Evolutionary conservation across 2,113 vertebrate species (phyloP).

Genomic region (Poeciliopsis occidentalis): DNA sequence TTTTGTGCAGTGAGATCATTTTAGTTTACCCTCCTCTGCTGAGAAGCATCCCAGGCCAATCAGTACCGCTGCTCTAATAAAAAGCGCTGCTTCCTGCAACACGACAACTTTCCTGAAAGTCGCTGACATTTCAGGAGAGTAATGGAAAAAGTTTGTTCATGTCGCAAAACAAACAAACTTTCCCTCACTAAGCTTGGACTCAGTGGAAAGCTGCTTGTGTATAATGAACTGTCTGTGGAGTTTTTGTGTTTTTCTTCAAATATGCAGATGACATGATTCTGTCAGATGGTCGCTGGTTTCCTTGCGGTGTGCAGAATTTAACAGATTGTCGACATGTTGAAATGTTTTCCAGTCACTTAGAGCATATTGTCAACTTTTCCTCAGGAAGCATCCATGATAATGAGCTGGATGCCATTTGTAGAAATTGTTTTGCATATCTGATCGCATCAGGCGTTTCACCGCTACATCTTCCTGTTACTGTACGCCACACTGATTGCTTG

Average conservation of each 20-base stretch:
- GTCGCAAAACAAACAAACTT: conserved; percentile 8
- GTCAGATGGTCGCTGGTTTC: conserved; percentile 11
- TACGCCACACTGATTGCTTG: conserved; percentile 29
- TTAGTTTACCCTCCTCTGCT: conserved; percentile 4
- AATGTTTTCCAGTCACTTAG: too few species aligned
- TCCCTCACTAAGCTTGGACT: neutral
- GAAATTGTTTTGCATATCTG: neutral
- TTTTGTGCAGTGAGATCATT: neutral
- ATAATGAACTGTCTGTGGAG: conserved; percentile 22
- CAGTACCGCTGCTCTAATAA: conserved; percentile 29
- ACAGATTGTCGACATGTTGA: conserved; percentile 25
- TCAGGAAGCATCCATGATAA: conserved; percentile 4
- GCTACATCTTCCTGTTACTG: conserved; percentile 2
- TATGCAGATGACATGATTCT: conserved; percentile 31
- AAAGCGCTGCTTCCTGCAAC: conserved; percentile 32
- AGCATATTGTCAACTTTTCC: conserved; percentile 9
- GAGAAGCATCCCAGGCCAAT: conserved; percentile 26
- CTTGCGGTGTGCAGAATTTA: conserved; percentile 12
- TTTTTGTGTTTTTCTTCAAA: conserved; percentile 41
- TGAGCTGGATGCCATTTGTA: conserved; percentile 10
- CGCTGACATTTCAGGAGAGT: conserved; percentile 23
- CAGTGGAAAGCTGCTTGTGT: conserved; percentile 2
- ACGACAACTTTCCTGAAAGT: conserved; percentile 5
- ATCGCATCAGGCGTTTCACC: neutral
- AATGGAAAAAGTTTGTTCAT: neutral